Evolutionary conservation across 2,113 vertebrate genomes (phyloP), one percentile per base, ranked within the genome.

Genomic region (Periophthalmodon schlosseri): DNA sequence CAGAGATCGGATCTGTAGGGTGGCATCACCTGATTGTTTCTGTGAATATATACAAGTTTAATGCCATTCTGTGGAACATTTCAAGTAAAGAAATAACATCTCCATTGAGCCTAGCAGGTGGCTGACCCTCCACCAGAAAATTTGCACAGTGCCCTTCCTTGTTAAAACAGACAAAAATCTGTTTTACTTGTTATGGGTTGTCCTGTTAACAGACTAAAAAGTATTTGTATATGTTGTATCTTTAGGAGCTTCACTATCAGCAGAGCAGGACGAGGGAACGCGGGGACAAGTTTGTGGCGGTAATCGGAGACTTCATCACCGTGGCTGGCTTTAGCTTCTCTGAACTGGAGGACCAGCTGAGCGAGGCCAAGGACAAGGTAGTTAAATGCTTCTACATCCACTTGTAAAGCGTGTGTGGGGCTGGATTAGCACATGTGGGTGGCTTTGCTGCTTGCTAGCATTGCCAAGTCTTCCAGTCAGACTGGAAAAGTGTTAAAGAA

Each of bases 291-390:
- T 99, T 99, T 33, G 95, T 98, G 81, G 95, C 97, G 0, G 95
- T 99, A 84, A 98, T 99, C 90, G 94, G 96, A 0, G 96, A 99
- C 94, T 99, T 99, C 93, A 98, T 98, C 93, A 99, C 98, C 0
- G 96, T 99, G 78, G 97, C 97, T 44, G 96, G 97, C 83, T 99
- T 99, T 92, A 97, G 97, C 88, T 99, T 99, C 94, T 98, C 97
- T 0, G 98, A 99, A 81, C 93, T 98, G 73, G 98, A 99, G 81
- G 97, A 99, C 73, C 96, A 96, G 83, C 93, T 99, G 61, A 94
- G 87, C 0, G 97, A 99, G 61, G 96, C 97, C 86, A 96, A 93
- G 89, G 95, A 97, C 83, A 96, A 96, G 96, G 97, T 99, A 83
- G 65, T n/a, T 16, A 54, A 70, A 50, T 5, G 39, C 60, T 23